Evolutionary conservation across 2,797 vertebrate species (phyloP), one percentile per base, ranked within the genome.

Genomic region (Megalops cyprinoides): DNA sequence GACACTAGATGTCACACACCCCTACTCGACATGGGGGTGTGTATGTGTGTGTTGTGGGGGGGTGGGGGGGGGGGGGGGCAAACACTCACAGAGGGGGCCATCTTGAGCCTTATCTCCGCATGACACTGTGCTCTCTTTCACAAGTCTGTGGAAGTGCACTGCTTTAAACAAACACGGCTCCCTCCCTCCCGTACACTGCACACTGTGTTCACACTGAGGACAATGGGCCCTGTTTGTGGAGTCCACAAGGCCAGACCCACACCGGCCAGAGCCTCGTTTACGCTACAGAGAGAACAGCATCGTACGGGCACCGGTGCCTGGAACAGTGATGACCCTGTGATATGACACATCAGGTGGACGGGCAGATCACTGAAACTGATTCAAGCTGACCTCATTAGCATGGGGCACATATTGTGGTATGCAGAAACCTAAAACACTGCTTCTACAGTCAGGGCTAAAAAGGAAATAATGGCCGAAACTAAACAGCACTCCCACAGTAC

Each of bases 391-490:
- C 79, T 55, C 78, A 28, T 91, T 90, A 91, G 87, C 87, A 88
- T 90, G 84, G 88, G 80, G 78, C 82, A 42, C 87, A 79, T 31
- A 79, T 81, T 75, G 84, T 78, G n/a, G 80, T 73, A 34, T 84
- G 91, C 86, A 87, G 86, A 92, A 92, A 92, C 18, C 55, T 1
- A 53, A 87, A 31, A 34, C 6, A 79, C 3, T 78, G 82, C 79
- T 55, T 76, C 12, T 3, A 56, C 14, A 34, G 81, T 81, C 71
- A 78, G 85, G 83, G 85, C 75, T 83, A 74, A 83, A 84, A 77
- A 73, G n/a, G n/a, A n/a, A n/a, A n/a, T n/a, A n/a, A n/a, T n/a
- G n/a, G n/a, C n/a, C n/a, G n/a, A n/a, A n/a, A n/a, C n/a, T n/a
- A n/a, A n/a, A n/a, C n/a, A n/a, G n/a, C n/a, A n/a, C n/a, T n/a